Evolutionary conservation across 2,888 invertebrate species (phyloP), one percentile per base, ranked within the genome.

Genomic region (Clivina fossor): DNA sequence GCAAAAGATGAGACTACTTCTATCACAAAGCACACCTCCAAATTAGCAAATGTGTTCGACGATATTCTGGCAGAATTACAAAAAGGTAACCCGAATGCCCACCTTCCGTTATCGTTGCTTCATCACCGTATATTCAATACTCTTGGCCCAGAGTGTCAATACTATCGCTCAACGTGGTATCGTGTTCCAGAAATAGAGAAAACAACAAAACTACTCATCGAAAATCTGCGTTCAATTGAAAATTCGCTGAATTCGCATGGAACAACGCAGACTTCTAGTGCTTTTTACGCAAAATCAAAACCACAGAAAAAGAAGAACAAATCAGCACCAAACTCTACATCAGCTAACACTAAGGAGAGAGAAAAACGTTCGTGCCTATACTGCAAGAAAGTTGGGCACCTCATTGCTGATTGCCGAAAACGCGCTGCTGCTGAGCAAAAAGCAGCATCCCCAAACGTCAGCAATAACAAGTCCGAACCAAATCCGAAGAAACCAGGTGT

Each of bases 91-190:
- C 13, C 46, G 7, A 50, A 47, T 18, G 59, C 58, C 2, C 35
- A 20, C 1, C 48, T 62, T 9, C 56, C 60, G 18, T 2, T 59
- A 1, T 61, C 58, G 9, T 18, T 62, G 40, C 56, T 62, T 5
- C 61, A 62, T 32, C 61, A 60, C 26, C 46, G 61, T 4, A 60
- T 58, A 26, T 58, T 59, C 15, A 58, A 59, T 38, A 62, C 61
- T 4, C 51, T 61, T 13, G 58, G 60, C 33, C 18, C 55, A 4
- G 59, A 60, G 20, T 38, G 18, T 15, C 32, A 32, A 30, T n/a
- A n/a, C n/a, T n/a, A n/a, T n/a, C n/a, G n/a, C n/a, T n/a, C n/a
- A n/a, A n/a, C n/a, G n/a, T n/a, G n/a, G n/a, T n/a, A n/a, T n/a
- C n/a, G n/a, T n/a, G n/a, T n/a, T n/a, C n/a, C n/a, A n/a, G n/a